Conservation (phyloP, 2,797 vertebrate genomes). For the Melanotaenia trifasciata region DNA sequence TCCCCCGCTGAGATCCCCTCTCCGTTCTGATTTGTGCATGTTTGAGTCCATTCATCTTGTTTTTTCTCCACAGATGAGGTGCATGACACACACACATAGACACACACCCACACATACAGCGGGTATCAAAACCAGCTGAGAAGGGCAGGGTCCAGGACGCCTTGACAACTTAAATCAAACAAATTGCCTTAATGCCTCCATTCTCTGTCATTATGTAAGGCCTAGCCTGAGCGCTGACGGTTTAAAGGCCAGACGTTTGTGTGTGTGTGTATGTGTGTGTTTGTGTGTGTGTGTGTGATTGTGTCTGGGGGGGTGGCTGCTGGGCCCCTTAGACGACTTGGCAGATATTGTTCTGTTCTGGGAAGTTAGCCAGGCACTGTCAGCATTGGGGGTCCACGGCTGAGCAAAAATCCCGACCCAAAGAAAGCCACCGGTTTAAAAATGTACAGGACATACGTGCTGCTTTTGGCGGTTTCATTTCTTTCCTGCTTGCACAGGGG, state of each 20-base stretch:
- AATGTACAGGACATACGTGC: conserved; percentile 65
- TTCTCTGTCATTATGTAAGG: conserved; percentile 83
- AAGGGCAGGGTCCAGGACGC: conserved; percentile 67
- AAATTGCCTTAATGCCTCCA: conserved; percentile 85
- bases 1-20: conserved; percentile 25
- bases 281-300: conserved; percentile 40
- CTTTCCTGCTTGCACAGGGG: conserved; percentile 64
- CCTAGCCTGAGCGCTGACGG: conserved; percentile 69
- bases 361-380: conserved; percentile 78
- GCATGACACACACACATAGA: conserved; percentile 18
- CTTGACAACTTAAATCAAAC: conserved; percentile 85
- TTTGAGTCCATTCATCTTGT: conserved; percentile 39
- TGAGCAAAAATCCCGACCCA: conserved; percentile 54
- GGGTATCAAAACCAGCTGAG: conserved; percentile 81
- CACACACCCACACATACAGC: conserved; percentile 22
- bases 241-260: conserved; percentile 76
- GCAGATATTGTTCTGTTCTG: conserved; percentile 79
- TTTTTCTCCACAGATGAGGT: conserved; percentile 43
- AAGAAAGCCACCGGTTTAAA: conserved; percentile 57
- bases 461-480: conserved; percentile 58
- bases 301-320: conserved; percentile 33
- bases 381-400: conserved; percentile 63
- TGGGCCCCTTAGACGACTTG: conserved; percentile 77
- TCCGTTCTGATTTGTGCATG: conserved; percentile 34
- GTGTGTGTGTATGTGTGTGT: conserved; percentile 29